Evolutionary conservation across 2,113 vertebrate species (phyloP), one percentile per base, ranked within the genome.

Genomic region (Lasiurus borealis): DNA sequence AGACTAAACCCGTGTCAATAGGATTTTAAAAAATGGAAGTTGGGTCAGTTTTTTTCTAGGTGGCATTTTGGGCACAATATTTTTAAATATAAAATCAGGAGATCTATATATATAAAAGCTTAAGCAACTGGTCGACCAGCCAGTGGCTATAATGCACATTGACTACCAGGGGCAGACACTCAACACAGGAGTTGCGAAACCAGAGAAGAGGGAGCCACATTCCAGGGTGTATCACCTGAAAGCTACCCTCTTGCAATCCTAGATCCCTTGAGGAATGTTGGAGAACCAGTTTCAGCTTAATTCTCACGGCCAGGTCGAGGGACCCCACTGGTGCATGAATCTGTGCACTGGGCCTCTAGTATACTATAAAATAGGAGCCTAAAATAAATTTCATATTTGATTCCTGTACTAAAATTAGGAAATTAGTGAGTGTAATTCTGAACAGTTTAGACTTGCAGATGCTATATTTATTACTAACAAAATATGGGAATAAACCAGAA

Each of bases 401-500:
- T 29, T 57, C 6, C 46, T 86, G 16, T 27, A 8, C 83, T 88
- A 50, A 96, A 85, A 95, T 8, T 93, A 72, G 69, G 44, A 69
- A 31, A n/a, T 31, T 13, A 62, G 1, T 73, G 23, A 80, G 4
- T 5, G 15, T 82, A 81, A 57, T 8, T 81, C 44, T 91, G 68
- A 86, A 91, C 29, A 59, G 36, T 87, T 5, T 59, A 52, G 40
- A 54, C 69, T 57, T 87, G 50, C 40, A 16, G 9, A 14, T 6
- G 72, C 13, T 25, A 27, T 84, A 68, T 88, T 78, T 90, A 40
- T 87, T 80, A 57, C 54, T 85, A 85, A 71, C 88, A 93, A 95
- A 50, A 89, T 31, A 73, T 34, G 8, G 15, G 15, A 64, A 69
- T 80, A 48, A 84, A 57, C 48, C 48, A 80, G 27, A 93, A 95